A percentile compares a stretch with the other conserved stretches of the same genome.
These are phyloP conservation scores for Sterna hirundo DNA, from an alignment of 2,113 vertebrate genomes.

Conservation along the genomic window DNA sequence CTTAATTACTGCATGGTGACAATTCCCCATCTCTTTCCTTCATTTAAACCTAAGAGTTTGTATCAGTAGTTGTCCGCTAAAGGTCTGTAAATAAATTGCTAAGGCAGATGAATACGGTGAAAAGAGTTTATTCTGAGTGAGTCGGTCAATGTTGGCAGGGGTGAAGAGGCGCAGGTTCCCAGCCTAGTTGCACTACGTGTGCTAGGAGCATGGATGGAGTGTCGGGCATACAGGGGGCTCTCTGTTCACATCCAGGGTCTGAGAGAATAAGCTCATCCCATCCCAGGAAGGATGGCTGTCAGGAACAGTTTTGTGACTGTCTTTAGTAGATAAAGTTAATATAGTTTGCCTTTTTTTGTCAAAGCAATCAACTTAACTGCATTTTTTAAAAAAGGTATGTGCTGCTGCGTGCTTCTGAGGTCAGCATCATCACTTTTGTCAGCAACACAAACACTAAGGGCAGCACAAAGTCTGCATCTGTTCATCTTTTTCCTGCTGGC, in stretches of 20 bases:
- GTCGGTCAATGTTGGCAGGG: not conserved
- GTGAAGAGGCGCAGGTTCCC: not conserved
- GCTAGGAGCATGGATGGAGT: not conserved
- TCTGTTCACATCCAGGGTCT: not conserved
- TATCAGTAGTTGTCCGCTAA: not conserved
- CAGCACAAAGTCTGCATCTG: not conserved
- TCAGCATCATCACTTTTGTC: not conserved
- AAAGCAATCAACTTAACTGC: not conserved
- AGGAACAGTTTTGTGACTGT: not conserved
- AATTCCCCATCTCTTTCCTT: not conserved
- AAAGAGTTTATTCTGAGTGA: not conserved
- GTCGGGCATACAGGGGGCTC: not conserved
- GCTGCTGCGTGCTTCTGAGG: not conserved
- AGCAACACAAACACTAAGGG: not conserved
- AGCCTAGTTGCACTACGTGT: not conserved
- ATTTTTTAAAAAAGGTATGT: accelerated
- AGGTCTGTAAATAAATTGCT: not conserved
- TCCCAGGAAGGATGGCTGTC: not conserved
- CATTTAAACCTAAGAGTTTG: not conserved
- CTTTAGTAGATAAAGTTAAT: not conserved
- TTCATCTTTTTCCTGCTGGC: not conserved
- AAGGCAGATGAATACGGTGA: not conserved
- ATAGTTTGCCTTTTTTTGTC: not conserved
- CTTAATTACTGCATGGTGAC: not conserved
- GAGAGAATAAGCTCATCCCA: accelerated